A percentile compares a stretch with the other conserved stretches of the same genome.
These are phyloP conservation scores for Clarias macrocephalus DNA, from an alignment of 2,113 vertebrate genomes.

Conservation along the genomic window DNA sequence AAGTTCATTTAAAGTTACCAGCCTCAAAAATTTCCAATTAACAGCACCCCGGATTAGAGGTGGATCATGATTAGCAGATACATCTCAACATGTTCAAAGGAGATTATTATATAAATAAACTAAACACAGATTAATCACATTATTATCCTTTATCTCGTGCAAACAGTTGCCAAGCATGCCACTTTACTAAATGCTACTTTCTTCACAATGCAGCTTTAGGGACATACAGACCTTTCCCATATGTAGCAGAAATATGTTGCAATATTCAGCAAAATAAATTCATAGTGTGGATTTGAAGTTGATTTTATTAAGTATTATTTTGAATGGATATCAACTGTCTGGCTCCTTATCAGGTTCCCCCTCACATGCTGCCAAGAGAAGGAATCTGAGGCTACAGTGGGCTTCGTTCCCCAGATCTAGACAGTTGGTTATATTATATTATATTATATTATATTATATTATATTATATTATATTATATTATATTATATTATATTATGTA, in stretches of 20 bases:
- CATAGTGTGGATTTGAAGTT: neutral
- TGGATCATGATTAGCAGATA: too few species aligned
- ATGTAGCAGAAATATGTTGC: neutral
- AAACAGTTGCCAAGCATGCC: conserved; percentile 46
- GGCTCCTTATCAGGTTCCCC: neutral
- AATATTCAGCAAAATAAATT: neutral
- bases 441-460: neutral
- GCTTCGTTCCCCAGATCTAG: neutral
- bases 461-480: neutral
- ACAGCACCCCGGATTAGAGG: too few species aligned
- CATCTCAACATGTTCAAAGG: too few species aligned
- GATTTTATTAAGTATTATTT: neutral
- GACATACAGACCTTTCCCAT: neutral
- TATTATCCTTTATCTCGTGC: conserved; percentile 36
- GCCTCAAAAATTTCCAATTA: too few species aligned
- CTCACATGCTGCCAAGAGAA: neutral
- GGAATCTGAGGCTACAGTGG: neutral
- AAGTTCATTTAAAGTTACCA: too few species aligned
- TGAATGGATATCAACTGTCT: neutral
- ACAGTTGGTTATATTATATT: neutral
- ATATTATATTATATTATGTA: neutral
- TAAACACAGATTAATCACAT: conserved; percentile 19
- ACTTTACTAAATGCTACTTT: conserved; percentile 30
- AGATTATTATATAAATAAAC: too few species aligned
- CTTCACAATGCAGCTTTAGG: conserved; percentile 23